Conservation (phyloP, 2,113 vertebrate species). For the Hippocampus guttulatus region DNA sequence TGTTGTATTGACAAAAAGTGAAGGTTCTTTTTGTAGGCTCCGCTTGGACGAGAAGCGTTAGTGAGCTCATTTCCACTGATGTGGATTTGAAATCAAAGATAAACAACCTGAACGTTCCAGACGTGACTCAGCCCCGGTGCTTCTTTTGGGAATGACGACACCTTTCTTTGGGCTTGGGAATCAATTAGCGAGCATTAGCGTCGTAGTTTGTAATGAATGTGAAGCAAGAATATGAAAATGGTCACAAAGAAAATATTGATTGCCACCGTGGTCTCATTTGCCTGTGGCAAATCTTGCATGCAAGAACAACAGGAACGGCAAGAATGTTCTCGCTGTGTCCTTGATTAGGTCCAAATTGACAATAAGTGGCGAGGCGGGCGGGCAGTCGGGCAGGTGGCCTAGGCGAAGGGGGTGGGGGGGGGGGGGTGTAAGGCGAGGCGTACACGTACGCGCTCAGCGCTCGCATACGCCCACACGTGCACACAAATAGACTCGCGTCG, state of each 20-base stretch:
- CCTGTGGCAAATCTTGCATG: neutral
- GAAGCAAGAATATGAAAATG: constrained; percentile 14
- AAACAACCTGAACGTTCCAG: neutral
- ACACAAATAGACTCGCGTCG: constrained; percentile 47
- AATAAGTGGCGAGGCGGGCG: constrained; percentile 23
- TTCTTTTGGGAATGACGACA: neutral
- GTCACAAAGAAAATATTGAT: constrained; percentile 23
- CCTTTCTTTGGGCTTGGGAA: constrained; percentile 9
- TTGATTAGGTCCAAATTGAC: constrained; percentile 15
- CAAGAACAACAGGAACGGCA: neutral
- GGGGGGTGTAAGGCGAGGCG: neutral
- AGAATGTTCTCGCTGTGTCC: neutral
- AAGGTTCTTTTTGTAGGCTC: neutral
- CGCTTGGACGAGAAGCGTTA: constrained; percentile 22
- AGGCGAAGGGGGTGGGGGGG: neutral
- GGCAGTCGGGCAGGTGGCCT: neutral
- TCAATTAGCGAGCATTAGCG: constrained; percentile 18
- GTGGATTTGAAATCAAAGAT: constrained; percentile 2
- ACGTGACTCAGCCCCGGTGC: constrained; percentile 4
- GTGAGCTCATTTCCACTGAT: neutral
- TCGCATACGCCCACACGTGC: constrained; percentile 46
- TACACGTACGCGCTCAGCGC: constrained; percentile 33
- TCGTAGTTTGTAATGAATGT: constrained; percentile 16
- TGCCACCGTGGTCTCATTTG: neutral
- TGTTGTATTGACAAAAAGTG: neutral